Conservation (phyloP, 2,888 invertebrate species). For the Enchytraeus crypticus region DNA sequence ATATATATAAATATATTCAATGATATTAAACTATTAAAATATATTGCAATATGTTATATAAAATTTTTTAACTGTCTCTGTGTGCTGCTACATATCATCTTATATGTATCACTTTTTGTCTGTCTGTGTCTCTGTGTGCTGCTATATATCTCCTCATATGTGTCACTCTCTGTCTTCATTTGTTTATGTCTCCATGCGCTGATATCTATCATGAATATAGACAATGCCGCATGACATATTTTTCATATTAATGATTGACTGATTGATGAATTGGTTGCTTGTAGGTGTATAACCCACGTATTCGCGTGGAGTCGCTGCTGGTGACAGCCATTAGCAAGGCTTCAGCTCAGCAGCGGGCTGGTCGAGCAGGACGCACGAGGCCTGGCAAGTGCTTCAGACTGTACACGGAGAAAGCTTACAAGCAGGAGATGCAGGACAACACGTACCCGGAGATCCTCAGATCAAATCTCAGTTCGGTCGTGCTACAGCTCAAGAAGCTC, state of each 20-base stretch:
- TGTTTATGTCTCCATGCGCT: too few species aligned
- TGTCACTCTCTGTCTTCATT: too few species aligned
- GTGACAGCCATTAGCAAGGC: conserved; percentile 99
- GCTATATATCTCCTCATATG: neutral
- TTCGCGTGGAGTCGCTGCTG: conserved; percentile 88
- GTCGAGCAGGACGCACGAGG: conserved; percentile 91
- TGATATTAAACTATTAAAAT: too few species aligned
- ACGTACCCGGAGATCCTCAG: conserved; percentile 88
- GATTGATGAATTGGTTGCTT: neutral
- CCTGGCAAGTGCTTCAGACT: conserved; percentile 90
- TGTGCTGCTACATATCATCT: too few species aligned
- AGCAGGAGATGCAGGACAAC: conserved; percentile 96
- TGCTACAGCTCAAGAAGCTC: conserved; percentile 93
- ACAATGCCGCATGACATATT: too few species aligned
- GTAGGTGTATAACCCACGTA: conserved; percentile 73
- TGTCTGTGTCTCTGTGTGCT: neutral
- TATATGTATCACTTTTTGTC: neutral
- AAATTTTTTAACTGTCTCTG: too few species aligned
- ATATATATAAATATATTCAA: too few species aligned
- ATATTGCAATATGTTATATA: too few species aligned
- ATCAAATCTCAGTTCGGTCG: conserved; percentile 94
- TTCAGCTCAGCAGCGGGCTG: conserved; percentile 94
- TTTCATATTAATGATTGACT: neutral
- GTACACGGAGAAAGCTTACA: conserved; percentile 72
- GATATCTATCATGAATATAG: too few species aligned